Conservation (phyloP, 2,113 vertebrate species). For the Ancistrus triradiatus region DNA sequence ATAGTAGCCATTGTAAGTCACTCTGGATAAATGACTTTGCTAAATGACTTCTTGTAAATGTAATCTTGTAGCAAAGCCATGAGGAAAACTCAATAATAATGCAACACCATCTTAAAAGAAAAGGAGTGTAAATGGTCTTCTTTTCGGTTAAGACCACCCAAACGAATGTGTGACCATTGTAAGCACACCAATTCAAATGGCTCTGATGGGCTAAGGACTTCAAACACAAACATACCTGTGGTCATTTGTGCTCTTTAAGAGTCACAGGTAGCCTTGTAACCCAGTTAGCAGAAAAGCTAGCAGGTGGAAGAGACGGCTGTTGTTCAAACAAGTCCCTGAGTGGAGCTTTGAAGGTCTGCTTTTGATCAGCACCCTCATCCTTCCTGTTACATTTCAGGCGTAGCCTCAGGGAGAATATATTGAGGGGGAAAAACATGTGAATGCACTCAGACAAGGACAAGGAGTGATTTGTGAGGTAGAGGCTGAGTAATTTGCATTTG, state of each 20-base stretch:
- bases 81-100: too few relatives aligned
- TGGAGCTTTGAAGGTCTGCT: slow-evolving; percentile 67
- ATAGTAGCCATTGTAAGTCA: too few relatives aligned
- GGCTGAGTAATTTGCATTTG: slow-evolving; percentile 25
- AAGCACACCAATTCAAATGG: too few relatives aligned
- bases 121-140: too few relatives aligned
- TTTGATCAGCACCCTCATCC: slow-evolving; percentile 64
- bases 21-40: too few relatives aligned
- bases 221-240: slow-evolving; percentile 16
- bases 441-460: slow-evolving; percentile 4
- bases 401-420: slow-evolving; percentile 18
- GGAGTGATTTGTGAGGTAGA: slow-evolving; percentile 6
- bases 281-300: slow-evolving; percentile 59
- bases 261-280: slow-evolving; percentile 58
- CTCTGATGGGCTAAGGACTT: slow-evolving; percentile 42
- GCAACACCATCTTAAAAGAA: too few relatives aligned
- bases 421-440: slow-evolving; percentile 1
- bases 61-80: too few relatives aligned
- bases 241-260: slow-evolving; percentile 43
- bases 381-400: slow-evolving; percentile 44
- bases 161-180: too few relatives aligned
- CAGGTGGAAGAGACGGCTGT: slow-evolving; percentile 27
- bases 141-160: too few relatives aligned
- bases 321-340: slow-evolving; percentile 54
- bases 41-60: too few relatives aligned